Percentiles rank a stretch among this genome's conserved stretches.
Evolutionary conservation across 1,140 invertebrate species (phyloP).

Genomic region (Panagrolaimus sp.): DNA sequence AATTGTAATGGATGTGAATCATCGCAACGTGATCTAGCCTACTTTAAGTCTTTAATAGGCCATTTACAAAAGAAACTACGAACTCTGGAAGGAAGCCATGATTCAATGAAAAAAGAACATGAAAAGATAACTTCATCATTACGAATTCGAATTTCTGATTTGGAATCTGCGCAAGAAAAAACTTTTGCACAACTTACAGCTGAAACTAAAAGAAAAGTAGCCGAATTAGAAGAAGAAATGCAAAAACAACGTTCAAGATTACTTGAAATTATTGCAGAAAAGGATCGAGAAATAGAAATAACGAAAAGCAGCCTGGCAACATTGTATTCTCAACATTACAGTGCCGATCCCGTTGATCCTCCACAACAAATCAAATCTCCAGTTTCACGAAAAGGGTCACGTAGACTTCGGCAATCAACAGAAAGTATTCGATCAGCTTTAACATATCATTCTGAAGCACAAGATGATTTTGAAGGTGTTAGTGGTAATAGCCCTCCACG

Average conservation of each 20-base stretch:
- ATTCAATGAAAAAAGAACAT: constrained; percentile 30
- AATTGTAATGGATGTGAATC: constrained; percentile 20
- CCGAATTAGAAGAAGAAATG: constrained; percentile 42
- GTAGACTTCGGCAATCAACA: constrained; percentile 15
- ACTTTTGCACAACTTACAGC: constrained; percentile 30
- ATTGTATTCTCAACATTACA: constrained; percentile 22
- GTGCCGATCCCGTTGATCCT: constrained; percentile 37
- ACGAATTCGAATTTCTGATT: constrained; percentile 39
- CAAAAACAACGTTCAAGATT: constrained; percentile 32
- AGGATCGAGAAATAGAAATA: constrained; percentile 41
- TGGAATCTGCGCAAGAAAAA: constrained; percentile 34
- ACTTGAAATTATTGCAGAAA: constrained; percentile 39
- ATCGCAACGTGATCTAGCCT: constrained; percentile 27
- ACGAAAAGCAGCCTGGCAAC: constrained; percentile 36
- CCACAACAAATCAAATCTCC: constrained; percentile 28
- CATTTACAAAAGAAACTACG: constrained; percentile 39
- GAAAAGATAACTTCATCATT: constrained; percentile 31
- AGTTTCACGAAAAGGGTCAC: neutral
- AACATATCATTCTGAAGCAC: constrained; percentile 18
- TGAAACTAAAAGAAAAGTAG: constrained; percentile 37
- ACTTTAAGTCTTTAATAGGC: constrained; percentile 34
- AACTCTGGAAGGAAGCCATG: constrained; percentile 31
- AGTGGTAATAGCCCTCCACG: neutral
- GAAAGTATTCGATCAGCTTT: constrained; percentile 18
- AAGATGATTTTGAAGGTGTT: neutral